A percentile compares a stretch with the other conserved stretches of the same genome.
Evolutionary conservation across 2,888 invertebrate genomes (phyloP).

Genomic region (Pomacea canaliculata): DNA sequence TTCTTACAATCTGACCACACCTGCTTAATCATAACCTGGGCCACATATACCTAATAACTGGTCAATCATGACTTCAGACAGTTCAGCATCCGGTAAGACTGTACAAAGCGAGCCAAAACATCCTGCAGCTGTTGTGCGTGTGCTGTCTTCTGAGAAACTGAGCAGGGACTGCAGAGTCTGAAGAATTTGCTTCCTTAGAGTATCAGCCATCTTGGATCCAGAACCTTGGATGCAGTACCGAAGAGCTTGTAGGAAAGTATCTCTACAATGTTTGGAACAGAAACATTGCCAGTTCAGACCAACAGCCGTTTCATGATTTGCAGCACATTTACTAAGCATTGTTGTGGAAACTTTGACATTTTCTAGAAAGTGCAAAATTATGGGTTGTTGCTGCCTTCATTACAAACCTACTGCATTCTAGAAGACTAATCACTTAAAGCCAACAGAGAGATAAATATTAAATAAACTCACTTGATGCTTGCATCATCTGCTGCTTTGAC

Average conservation of each 20-base stretch:
- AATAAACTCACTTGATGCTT: slow-evolving; percentile 75
- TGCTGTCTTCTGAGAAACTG: slow-evolving; percentile 79
- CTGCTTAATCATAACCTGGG: too few relatives aligned
- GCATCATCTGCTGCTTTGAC: slow-evolving; percentile 85
- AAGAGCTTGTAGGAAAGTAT: slow-evolving; percentile 93
- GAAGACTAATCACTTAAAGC: too few relatives aligned
- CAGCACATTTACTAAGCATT: too few relatives aligned
- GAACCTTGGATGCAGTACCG: slow-evolving; percentile 86
- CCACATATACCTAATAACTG: slow-evolving; percentile 78
- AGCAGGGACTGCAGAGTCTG: slow-evolving; percentile 75
- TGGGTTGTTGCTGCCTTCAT: too few relatives aligned
- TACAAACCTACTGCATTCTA: too few relatives aligned
- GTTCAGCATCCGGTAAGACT: slow-evolving; percentile 81
- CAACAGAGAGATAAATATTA: neutral
- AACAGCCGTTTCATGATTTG: too few relatives aligned
- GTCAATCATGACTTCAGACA: slow-evolving; percentile 80
- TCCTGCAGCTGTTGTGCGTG: slow-evolving; percentile 86
- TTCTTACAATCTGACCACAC: too few relatives aligned
- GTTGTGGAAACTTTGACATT: too few relatives aligned
- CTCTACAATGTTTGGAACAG: slow-evolving; percentile 72
- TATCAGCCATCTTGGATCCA: slow-evolving; percentile 89
- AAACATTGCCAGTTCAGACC: too few relatives aligned
- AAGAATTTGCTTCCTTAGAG: slow-evolving; percentile 77
- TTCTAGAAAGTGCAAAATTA: too few relatives aligned
- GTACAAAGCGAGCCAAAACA: slow-evolving; percentile 87